These are phyloP conservation scores for Rhinoraja longicauda DNA, from an alignment of 2,797 vertebrate species.

Conservation along the genomic window DNA sequence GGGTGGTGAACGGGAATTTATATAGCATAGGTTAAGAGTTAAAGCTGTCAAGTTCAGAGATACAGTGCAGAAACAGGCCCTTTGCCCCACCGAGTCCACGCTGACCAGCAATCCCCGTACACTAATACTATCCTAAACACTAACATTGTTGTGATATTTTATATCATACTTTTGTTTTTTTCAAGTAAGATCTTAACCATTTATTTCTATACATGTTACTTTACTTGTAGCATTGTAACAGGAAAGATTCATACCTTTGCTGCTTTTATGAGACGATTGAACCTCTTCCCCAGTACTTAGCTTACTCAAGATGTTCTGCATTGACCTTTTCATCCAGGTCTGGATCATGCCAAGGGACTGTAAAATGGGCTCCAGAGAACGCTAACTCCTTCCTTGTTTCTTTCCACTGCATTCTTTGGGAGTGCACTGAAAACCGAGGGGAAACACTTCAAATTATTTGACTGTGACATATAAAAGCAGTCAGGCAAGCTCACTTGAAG, in stretches of 20 bases:
- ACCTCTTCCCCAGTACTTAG: not conserved
- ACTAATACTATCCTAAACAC: too few species aligned
- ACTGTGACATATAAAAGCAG: not conserved
- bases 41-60: too few species aligned
- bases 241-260: not conserved
- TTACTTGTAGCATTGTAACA: too few species aligned
- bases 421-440: not conserved
- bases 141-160: too few species aligned
- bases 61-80: too few species aligned
- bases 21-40: too few species aligned
- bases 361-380: not conserved
- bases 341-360: not conserved
- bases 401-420: not conserved
- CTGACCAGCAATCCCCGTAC: too few species aligned
- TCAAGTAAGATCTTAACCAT: too few species aligned
- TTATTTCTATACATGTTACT: too few species aligned
- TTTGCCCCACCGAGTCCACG: too few species aligned
- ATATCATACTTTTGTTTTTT: too few species aligned
- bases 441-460: not conserved
- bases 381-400: not conserved
- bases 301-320: not conserved
- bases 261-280: not conserved
- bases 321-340: not conserved
- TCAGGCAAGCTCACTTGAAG: not conserved
- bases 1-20: too few species aligned